Base-by-base conservation (phyloP, 1,140 invertebrate genomes). In the Stegodyphus dumicola region DNA sequence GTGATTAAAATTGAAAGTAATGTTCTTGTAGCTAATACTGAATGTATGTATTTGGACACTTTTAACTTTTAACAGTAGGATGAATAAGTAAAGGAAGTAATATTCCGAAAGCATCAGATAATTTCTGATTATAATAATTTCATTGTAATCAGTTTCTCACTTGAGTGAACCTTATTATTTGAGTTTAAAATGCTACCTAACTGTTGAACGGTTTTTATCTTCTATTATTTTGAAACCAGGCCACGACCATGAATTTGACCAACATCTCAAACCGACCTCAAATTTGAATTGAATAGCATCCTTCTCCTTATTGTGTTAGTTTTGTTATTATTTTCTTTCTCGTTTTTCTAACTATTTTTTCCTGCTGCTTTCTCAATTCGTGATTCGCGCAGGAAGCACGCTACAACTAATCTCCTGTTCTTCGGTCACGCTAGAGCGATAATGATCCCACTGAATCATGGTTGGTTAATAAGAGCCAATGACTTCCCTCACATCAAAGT, bases 361-460 rank as follows among this genome's bases (percentile, higher is more conserved):
- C 56, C 56, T 15, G 15, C 56, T 15, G 9, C 56, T 15, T 5
- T 10, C 9, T 10, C 15, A 75, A 74, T 66, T 83, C 80, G 80
- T 75, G 73, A 85, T 85, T 69, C 65, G 49, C 18, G 65, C 81
- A 85, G 81, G 81, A 85, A 85, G 66, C 74, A 69, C 74, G 81
- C 60, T 76, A 77, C 65, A 70, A 54, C 81, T 85, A 56, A 85
- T 85, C 81, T 85, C 64, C 73, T 60, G 13, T 67, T 76, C 64
- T 69, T 51, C 77, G 81, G 81, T 85, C 81, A 85, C 81, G 81
- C 73, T 60, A 76, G 6, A 51, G 13, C n/a, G 81, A 85, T 85
- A 85, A 85, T 85, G 81, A 85, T 85, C 81, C 81, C n/a, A 51
- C 49, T n/a, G 66, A 56, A 79, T 67, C 77, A 79, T 66, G 80